Base-by-base conservation (phyloP, 2,888 invertebrate genomes). In the Tetheella fluctuosa region DNA sequence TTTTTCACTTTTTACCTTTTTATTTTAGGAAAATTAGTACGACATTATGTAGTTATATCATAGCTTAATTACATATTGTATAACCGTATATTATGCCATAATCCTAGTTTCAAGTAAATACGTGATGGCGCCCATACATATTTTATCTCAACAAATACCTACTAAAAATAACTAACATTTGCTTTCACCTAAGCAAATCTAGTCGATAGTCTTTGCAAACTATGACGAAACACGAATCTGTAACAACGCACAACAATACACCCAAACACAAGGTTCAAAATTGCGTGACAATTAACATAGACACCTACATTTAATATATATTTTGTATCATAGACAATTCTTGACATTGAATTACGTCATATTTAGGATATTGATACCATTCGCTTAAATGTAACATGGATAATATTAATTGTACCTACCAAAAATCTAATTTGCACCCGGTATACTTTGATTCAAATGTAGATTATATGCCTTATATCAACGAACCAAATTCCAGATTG, bases 311-410 rank as follows among this genome's bases (percentile, higher is more conserved):
- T 39, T 17, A 20, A 10, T 7, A 20, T 48, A 20, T 48, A 1
- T 7, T 20, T 48, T 48, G 17, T 48, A 48, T 48, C 48, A 48
- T 20, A 48, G 48, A 48, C 48, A 48, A 48, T 48, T 34, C 13
- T 34, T 48, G 48, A 48, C 48, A 48, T 48, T 48, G 48, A 20
- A 48, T 48, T 20, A 48, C 48, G 48, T 48, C 17, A 48, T 48
- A 48, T 48, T 48, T 42, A 42, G 42, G 48, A 20, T 48, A 15
- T 48, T 15, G 42, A n/a, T 48, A 48, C 48, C 48, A 20, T 48
- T 48, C 20, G 42, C 42, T 42, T 42, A 1, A 15, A 17, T 42
- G 37, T 6, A 15, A 37, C 15, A 3, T 15, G 15, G 37, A 37
- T 37, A 37, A 4, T 2, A 37, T 37, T 15, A 34, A n/a, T n/a